Evolutionary conservation across 2,797 vertebrate genomes (phyloP).

Genomic region (Sebastes kiyomatsui): DNA sequence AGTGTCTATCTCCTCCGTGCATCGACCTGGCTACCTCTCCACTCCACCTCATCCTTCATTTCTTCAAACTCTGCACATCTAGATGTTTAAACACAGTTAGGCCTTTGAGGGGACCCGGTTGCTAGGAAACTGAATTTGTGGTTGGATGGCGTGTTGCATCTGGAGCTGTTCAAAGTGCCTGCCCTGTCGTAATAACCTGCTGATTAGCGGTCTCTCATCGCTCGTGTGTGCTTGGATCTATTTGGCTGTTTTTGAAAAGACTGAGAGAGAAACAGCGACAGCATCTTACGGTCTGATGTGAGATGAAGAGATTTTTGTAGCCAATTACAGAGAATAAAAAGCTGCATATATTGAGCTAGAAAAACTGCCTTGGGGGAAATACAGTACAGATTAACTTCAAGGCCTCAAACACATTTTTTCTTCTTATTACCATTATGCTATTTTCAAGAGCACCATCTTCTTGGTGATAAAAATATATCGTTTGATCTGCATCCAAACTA

Average conservation of each 20-base stretch:
- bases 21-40: neutral
- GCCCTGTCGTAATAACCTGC: constrained; percentile 53
- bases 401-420: neutral
- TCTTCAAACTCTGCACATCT: constrained; percentile 64
- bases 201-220: constrained; percentile 56
- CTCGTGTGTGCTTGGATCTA: constrained; percentile 7
- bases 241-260: constrained; percentile 9
- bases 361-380: neutral
- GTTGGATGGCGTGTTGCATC: constrained; percentile 61
- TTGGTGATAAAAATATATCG: neutral
- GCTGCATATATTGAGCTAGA: neutral
- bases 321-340: constrained; percentile 5
- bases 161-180: constrained; percentile 72
- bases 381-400: constrained; percentile 1
- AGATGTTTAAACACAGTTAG: constrained; percentile 67
- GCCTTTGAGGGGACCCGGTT: constrained; percentile 77
- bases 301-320: constrained; percentile 19
- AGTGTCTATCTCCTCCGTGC: neutral
- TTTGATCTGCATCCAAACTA: constrained; percentile 17
- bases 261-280: neutral
- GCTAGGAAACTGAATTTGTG: constrained; percentile 82
- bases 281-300: neutral
- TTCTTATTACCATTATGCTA: neutral
- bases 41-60: constrained; percentile 42
- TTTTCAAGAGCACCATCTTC: neutral